Conservation (phyloP, 1,140 invertebrate genomes). For the Panulirus ornatus region DNA sequence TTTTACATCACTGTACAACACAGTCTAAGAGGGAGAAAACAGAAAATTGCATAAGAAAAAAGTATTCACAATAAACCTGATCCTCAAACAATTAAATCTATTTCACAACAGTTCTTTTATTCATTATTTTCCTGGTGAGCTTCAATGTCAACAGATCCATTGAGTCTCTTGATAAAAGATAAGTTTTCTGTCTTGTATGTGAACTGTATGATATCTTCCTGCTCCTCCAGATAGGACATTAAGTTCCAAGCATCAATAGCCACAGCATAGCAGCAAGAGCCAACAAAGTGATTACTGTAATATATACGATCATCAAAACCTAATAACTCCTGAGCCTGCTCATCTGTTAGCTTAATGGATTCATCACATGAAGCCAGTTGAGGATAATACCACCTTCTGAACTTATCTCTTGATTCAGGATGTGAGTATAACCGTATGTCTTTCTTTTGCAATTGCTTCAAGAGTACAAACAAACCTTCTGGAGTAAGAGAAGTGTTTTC, state of each 20-base stretch:
- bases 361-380: conserved; percentile 29
- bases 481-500: conserved; percentile 66
- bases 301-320: conserved; percentile 71
- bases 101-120: no score
- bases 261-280: conserved; percentile 57
- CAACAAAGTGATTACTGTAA: conserved; percentile 67
- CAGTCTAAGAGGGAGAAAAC: no score
- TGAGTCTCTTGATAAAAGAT: conserved; percentile 60
- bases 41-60: no score
- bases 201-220: conserved; percentile 66
- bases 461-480: conserved; percentile 65
- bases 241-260: conserved; percentile 74
- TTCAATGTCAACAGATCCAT: conserved; percentile 56
- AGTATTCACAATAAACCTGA: no score
- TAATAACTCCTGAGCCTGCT: conserved; percentile 42
- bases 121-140: background rate
- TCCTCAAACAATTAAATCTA: no score
- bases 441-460: conserved; percentile 68
- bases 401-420: conserved; percentile 51
- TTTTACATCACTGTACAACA: no score
- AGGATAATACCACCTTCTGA: conserved; percentile 72
- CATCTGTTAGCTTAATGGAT: conserved; percentile 35
- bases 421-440: conserved; percentile 46
- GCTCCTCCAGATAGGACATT: conserved; percentile 61
- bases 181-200: conserved; percentile 66